phyloP scores from a whole-genome alignment of 2,113 vertebrate genomes.

The Smithornis capensis region DNA sequence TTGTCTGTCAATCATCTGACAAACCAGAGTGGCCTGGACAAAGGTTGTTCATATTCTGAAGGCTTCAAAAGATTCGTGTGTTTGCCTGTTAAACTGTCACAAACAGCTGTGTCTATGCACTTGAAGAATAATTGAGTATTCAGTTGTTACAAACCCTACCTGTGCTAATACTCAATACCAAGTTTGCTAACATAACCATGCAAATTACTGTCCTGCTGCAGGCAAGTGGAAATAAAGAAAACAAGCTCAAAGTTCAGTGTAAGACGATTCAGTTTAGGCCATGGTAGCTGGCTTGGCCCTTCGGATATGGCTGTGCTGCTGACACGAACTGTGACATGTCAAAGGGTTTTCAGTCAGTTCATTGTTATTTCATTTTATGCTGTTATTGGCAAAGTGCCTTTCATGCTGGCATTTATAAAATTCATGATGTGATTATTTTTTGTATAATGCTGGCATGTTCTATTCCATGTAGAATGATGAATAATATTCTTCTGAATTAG shows the following conservation, averaged over 20 bases:
- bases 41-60: neutral
- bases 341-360: neutral
- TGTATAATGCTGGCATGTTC: rapidly evolving
- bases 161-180: neutral
- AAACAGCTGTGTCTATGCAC: neutral
- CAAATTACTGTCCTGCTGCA: neutral
- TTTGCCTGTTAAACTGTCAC: neutral
- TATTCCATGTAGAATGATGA: neutral
- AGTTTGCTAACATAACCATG: neutral
- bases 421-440: neutral
- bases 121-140: neutral
- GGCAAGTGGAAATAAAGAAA: neutral
- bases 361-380: neutral
- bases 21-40: neutral
- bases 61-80: neutral
- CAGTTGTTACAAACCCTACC: neutral
- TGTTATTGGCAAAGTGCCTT: neutral
- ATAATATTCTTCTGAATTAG: neutral
- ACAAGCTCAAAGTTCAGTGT: neutral
- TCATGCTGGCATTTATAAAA: neutral
- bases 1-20: neutral
- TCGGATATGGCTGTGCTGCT: neutral
- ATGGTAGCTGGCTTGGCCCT: neutral
- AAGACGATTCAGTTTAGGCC: neutral
- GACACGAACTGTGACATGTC: neutral